These are phyloP conservation scores for Podarcis muralis DNA, from an alignment of 2,113 vertebrate genomes.

Conservation along the genomic window DNA sequence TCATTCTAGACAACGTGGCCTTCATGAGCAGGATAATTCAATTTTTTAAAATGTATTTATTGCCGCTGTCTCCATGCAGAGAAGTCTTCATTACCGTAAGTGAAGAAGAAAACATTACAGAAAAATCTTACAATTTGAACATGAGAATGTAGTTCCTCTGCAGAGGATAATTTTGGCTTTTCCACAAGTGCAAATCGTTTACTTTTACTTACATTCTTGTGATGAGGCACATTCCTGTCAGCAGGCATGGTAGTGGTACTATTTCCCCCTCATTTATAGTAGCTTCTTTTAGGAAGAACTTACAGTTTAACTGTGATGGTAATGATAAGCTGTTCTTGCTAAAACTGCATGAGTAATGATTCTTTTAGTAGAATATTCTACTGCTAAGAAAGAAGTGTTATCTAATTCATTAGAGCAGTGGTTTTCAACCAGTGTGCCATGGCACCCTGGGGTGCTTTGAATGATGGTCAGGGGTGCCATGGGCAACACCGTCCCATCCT, in stretches of 20 bases:
- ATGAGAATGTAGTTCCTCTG: neutral
- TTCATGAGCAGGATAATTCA: conserved; percentile 36
- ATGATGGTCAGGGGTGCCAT: too few relatives aligned
- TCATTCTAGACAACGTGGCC: conserved; percentile 61
- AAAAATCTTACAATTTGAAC: neutral
- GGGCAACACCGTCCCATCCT: too few relatives aligned
- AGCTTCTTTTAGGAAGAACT: neutral
- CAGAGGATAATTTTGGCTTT: neutral
- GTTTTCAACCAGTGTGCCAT: too few relatives aligned
- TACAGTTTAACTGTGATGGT: neutral
- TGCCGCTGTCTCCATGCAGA: conserved; percentile 48
- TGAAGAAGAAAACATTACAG: neutral
- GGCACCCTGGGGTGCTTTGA: too few relatives aligned
- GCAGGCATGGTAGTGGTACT: neutral
- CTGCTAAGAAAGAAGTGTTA: neutral
- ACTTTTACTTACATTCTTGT: neutral
- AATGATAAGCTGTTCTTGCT: neutral
- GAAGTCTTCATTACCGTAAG: conserved; percentile 34
- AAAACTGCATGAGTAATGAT: neutral
- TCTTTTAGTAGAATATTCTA: neutral
- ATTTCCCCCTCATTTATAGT: neutral
- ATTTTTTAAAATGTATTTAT: conserved; percentile 48
- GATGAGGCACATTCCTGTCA: neutral
- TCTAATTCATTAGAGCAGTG: neutral
- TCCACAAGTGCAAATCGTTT: neutral